These are phyloP conservation scores for Teleogryllus oceanicus DNA, from an alignment of 2,888 invertebrate species.

Conservation along the genomic window DNA sequence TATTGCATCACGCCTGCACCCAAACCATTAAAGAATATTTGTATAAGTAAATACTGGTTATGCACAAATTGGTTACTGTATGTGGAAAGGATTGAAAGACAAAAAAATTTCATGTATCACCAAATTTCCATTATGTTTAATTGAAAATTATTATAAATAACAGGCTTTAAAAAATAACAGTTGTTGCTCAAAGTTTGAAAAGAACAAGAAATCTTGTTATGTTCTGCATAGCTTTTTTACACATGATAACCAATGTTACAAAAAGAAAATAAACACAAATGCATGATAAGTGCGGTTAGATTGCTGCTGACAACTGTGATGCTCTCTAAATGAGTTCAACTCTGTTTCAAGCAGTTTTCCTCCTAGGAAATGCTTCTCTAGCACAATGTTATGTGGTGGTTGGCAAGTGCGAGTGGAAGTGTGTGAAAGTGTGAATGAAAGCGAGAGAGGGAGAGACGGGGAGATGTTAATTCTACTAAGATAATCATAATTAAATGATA, in stretches of 20 bases:
- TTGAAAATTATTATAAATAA: constrained; percentile 27
- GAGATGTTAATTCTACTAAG: constrained; percentile 20
- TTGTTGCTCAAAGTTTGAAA: constrained; percentile 34
- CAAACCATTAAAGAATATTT: constrained; percentile 29
- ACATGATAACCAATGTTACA: constrained; percentile 30
- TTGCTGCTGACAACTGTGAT: constrained; percentile 32
- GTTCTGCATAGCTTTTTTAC: constrained; percentile 32
- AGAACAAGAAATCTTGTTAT: constrained; percentile 28
- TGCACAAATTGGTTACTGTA: constrained; percentile 33
- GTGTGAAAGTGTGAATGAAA: constrained; percentile 12
- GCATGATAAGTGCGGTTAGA: constrained; percentile 31
- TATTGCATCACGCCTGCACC: constrained; percentile 40
- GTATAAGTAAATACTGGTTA: constrained; percentile 28
- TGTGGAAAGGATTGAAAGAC: constrained; percentile 23
- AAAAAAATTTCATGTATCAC: constrained; percentile 26
- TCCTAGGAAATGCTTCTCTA: constrained; percentile 29
- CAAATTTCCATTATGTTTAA: constrained; percentile 30
- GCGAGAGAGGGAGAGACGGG: constrained; percentile 25
- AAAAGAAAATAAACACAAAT: constrained; percentile 28
- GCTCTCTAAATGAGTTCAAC: constrained; percentile 20
- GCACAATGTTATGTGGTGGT: constrained; percentile 28
- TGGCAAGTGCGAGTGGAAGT: background rate
- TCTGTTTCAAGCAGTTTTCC: constrained; percentile 26
- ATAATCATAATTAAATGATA: constrained; percentile 29
- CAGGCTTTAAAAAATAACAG: constrained; percentile 31